Base-by-base conservation (phyloP, 2,113 vertebrate species). In the Dipodomys merriami region DNA sequence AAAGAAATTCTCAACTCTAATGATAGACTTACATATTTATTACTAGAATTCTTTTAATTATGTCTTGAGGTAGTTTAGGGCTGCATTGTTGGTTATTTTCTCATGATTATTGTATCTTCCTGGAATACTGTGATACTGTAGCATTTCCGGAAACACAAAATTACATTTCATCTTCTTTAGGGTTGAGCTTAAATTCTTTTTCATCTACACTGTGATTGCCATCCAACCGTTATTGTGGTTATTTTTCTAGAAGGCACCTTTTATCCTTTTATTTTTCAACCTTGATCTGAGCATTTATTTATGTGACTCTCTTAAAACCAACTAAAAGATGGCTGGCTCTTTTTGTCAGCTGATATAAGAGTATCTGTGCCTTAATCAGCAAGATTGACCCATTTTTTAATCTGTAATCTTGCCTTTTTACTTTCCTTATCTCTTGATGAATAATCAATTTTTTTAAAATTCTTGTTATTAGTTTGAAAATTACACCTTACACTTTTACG, bases 1-100 rank as follows among this genome's bases (percentile, higher is more conserved):
- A 93, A 62, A 88, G 65, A 92, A 94, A 85, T 87, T 39, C 46
- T 78, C 82, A 83, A 35, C 60, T 86, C 86, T 57, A 90, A 90
- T 83, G 15, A 35, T 87, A 89, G 44, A 81, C 71, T 53, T 44
- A 94, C 77, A 84, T 90, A 86, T 83, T 72, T 94, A 90, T 89
- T 93, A 83, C 91, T 91, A 39, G 88, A 95, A 96, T 88, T 94
- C 79, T 91, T 84, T 29, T 82, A 86, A 90, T 96, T 91, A 79
- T 78, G 88, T 72, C 90, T 93, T 87, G 93, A 87, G 76, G 76
- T 80, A 85, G 85, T 77, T 82, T 68, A 67, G 82, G 35, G 62
- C 85, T 86, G 22, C 85, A 30, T 46, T 76, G 29, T 65, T 74
- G 39, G 73, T 67, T 95, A 39, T 95, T 90, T 93, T 87, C 62